Evolutionary conservation across 2,888 invertebrate genomes (phyloP).

Genomic region (Thalpophila matura): DNA sequence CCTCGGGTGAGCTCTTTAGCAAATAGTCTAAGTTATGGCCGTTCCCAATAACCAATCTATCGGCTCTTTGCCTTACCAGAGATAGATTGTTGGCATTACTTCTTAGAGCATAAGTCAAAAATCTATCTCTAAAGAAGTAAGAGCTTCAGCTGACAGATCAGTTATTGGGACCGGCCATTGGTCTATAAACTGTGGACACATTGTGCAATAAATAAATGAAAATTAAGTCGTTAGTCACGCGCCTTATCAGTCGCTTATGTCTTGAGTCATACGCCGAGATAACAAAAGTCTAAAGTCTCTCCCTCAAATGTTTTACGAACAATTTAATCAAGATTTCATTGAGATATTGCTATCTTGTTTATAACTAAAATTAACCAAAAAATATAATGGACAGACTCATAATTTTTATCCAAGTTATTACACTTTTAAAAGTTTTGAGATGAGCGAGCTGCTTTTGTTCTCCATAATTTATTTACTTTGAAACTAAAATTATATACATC

Average conservation of each 20-base stretch:
- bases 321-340: constrained; percentile 68
- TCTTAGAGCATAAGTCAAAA: too few relatives aligned
- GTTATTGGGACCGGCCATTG: too few relatives aligned
- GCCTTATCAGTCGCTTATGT: background rate
- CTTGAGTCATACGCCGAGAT: constrained; percentile 43
- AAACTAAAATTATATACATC: constrained; percentile 32
- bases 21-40: too few relatives aligned
- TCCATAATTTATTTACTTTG: constrained; percentile 34
- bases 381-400: constrained; percentile 45
- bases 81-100: too few relatives aligned
- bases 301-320: constrained; percentile 67
- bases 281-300: constrained; percentile 55
- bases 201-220: too few relatives aligned
- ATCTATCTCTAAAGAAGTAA: too few relatives aligned
- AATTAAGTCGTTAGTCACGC: background rate
- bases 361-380: constrained; percentile 61
- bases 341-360: constrained; percentile 67
- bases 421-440: constrained; percentile 40
- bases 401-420: constrained; percentile 54
- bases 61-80: too few relatives aligned
- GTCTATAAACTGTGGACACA: too few relatives aligned
- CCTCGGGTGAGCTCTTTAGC: too few relatives aligned
- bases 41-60: too few relatives aligned
- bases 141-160: too few relatives aligned
- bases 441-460: constrained; percentile 34